phyloP scores from a whole-genome alignment of 1,140 invertebrate genomes.

The Leptinotarsa lineolata region DNA sequence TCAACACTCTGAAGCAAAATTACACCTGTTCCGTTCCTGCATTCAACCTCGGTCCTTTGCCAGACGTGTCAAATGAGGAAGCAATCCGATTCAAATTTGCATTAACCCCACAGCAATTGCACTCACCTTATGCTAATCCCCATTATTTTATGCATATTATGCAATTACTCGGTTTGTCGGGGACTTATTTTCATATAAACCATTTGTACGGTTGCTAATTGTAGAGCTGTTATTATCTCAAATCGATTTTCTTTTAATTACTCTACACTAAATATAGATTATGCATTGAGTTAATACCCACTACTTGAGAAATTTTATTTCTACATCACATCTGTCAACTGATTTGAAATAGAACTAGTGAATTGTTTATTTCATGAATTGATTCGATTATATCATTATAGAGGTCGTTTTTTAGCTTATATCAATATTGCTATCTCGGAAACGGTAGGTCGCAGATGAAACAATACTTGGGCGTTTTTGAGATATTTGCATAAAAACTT shows the following conservation, averaged over 20 bases:
- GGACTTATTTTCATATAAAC: constrained; percentile 18
- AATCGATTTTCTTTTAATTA: not conserved
- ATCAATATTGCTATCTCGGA: too few relatives aligned
- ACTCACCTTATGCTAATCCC: constrained; percentile 24
- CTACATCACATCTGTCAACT: too few relatives aligned
- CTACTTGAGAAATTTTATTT: too few relatives aligned
- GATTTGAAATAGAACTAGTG: too few relatives aligned
- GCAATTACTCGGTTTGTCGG: constrained; percentile 16
- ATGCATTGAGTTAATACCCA: too few relatives aligned
- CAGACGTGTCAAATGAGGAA: constrained; percentile 40
- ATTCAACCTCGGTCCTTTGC: constrained; percentile 27
- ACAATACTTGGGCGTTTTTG: too few relatives aligned
- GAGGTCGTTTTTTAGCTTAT: too few relatives aligned
- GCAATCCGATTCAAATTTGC: constrained; percentile 35
- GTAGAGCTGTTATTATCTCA: not conserved
- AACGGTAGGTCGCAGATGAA: too few relatives aligned
- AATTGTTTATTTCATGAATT: too few relatives aligned
- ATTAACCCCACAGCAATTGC: constrained; percentile 34
- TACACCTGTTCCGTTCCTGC: not conserved
- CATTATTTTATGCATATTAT: constrained; percentile 34
- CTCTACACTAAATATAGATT: not conserved
- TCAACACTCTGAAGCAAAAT: too few relatives aligned
- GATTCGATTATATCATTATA: too few relatives aligned
- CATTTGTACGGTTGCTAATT: constrained; percentile 25
- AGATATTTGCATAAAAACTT: too few relatives aligned